Evolutionary conservation across 2,888 invertebrate genomes (phyloP).

Genomic region (Microchrysa polita): DNA sequence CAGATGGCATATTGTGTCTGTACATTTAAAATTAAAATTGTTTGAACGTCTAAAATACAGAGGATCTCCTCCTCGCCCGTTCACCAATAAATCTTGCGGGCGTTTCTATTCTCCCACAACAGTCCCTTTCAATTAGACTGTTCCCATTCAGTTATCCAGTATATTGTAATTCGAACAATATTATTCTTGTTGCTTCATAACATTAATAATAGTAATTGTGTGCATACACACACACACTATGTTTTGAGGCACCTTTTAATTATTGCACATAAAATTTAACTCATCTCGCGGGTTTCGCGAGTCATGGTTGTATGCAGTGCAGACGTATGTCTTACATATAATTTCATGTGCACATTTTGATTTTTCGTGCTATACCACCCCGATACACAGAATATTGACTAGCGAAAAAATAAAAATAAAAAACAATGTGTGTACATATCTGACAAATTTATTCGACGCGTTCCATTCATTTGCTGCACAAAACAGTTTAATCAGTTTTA

Average conservation of each 20-base stretch:
- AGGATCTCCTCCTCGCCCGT: background rate
- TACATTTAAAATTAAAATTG: conserved; percentile 33
- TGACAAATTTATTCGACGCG: conserved; percentile 14
- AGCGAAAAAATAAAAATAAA: conserved; percentile 22
- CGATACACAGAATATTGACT: background rate
- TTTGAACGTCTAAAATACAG: conserved; percentile 17
- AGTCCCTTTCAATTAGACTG: conserved; percentile 12
- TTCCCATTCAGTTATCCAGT: conserved; percentile 3
- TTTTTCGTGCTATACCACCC: conserved; percentile 11
- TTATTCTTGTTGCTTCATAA: too few species aligned
- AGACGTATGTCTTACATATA: background rate
- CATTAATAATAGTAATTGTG: background rate
- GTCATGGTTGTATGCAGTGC: background rate
- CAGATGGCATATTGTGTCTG: background rate
- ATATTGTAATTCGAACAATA: background rate
- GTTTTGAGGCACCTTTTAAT: conserved; percentile 26
- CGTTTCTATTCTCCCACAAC: conserved; percentile 7
- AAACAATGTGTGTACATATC: too few species aligned
- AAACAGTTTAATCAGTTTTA: conserved; percentile 40
- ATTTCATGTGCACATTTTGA: background rate
- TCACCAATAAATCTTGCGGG: conserved; percentile 21
- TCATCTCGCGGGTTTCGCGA: conserved; percentile 8
- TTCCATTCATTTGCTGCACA: conserved; percentile 34
- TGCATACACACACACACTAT: background rate
- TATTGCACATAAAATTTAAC: conserved; percentile 34